Conservation (phyloP, 2,113 vertebrate species). For the Tachycineta bicolor region DNA sequence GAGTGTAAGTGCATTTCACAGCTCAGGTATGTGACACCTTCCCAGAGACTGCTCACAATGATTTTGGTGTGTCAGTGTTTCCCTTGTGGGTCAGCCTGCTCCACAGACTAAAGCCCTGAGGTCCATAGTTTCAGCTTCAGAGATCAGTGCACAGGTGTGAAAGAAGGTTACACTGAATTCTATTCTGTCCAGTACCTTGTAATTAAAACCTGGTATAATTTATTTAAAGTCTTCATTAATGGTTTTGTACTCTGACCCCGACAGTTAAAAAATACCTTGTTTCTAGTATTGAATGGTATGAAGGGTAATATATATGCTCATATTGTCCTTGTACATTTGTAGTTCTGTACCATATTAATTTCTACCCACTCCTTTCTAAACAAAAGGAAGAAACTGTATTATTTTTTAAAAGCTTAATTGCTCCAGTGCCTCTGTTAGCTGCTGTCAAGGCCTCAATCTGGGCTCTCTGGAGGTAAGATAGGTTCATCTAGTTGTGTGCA, state of each 20-base stretch:
- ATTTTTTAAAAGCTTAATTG: not conserved
- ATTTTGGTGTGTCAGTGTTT: not conserved
- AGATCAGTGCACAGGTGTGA: not conserved
- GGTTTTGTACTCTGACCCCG: not conserved
- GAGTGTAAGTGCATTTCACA: slow-evolving; percentile 70
- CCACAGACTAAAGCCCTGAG: not conserved
- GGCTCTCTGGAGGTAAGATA: not conserved
- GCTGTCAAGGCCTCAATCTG: not conserved
- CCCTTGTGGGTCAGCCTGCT: not conserved
- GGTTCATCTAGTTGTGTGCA: not conserved
- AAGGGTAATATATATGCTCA: not conserved
- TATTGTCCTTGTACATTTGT: not conserved
- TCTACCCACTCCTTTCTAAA: not conserved
- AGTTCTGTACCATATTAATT: not conserved
- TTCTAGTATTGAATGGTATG: not conserved
- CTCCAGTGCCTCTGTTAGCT: not conserved
- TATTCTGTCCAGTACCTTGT: not conserved
- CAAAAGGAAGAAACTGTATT: not conserved
- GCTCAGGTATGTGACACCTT: slow-evolving; percentile 76
- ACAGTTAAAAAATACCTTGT: not conserved
- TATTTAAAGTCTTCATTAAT: not conserved
- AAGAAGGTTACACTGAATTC: not conserved
- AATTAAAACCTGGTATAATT: not conserved
- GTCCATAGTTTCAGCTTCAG: not conserved
- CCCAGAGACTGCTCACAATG: not conserved